Conservation (phyloP, 1,140 invertebrate genomes). For the Agraylea sexmaculata region DNA sequence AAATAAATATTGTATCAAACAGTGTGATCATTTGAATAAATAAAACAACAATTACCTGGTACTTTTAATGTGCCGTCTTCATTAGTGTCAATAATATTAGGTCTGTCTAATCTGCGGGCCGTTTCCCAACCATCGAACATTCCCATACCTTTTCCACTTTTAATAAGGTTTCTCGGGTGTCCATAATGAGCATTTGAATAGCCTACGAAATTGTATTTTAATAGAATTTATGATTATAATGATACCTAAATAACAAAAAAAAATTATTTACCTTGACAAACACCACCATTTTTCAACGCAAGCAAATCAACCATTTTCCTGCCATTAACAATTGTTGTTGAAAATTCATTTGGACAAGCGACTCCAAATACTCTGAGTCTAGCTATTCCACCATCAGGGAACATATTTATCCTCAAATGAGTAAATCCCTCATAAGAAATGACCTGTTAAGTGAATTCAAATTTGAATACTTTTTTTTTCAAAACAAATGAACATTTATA, state of each 20-base stretch:
- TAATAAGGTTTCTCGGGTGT: conserved; percentile 51
- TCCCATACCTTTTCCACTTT: conserved; percentile 35
- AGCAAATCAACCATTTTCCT: conserved; percentile 41
- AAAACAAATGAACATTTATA: background rate
- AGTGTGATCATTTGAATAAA: background rate
- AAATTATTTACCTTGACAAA: conserved; percentile 31
- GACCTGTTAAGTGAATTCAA: conserved; percentile 27
- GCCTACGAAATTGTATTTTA: conserved; percentile 27
- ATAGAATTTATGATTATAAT: background rate
- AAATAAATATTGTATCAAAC: background rate
- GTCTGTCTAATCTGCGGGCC: conserved; percentile 47
- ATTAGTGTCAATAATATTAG: conserved; percentile 43
- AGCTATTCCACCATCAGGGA: conserved; percentile 55
- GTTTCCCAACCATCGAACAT: conserved; percentile 63
- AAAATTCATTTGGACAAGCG: conserved; percentile 32
- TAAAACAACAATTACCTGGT: conserved; percentile 25
- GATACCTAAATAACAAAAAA: conserved; percentile 6
- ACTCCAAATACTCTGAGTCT: conserved; percentile 49
- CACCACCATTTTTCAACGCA: conserved; percentile 43
- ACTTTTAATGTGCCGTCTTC: conserved; percentile 45
- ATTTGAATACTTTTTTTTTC: too few relatives aligned
- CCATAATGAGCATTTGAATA: conserved; percentile 56
- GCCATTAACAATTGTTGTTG: too few relatives aligned
- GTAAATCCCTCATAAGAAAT: conserved; percentile 39
- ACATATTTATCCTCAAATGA: conserved; percentile 51